Conservation (phyloP, 2,888 invertebrate species). For the Sclerodermus sp. region DNA sequence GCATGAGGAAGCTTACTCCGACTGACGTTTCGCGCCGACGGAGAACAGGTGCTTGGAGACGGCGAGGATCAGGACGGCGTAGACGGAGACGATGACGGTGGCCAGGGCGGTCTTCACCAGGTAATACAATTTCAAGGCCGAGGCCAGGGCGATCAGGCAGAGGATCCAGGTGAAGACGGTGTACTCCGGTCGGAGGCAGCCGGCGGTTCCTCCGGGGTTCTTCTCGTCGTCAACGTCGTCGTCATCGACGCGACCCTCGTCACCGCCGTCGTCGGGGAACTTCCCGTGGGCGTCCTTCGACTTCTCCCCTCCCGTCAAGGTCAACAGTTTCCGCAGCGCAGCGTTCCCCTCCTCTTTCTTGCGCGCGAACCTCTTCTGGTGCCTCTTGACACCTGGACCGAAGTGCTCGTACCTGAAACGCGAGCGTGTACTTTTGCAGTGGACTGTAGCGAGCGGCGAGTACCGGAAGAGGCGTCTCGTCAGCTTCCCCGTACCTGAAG, state of each 20-base stretch:
- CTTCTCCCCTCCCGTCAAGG: conserved; percentile 11
- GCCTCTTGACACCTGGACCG: conserved; percentile 20
- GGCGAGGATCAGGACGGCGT: conserved; percentile 70
- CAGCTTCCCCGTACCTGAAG: too few species aligned
- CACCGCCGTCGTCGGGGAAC: conserved; percentile 2
- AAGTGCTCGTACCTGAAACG: conserved; percentile 33
- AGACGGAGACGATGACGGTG: conserved; percentile 73
- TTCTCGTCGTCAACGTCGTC: conserved; percentile 1
- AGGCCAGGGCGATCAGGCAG: conserved; percentile 86
- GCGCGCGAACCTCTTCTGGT: conserved; percentile 23
- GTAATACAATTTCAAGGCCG: conserved; percentile 88
- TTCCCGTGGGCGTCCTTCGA: too few species aligned
- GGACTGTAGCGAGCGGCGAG: too few species aligned
- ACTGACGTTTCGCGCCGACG: conserved; percentile 28
- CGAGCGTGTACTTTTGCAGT: too few species aligned
- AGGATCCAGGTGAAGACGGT: conserved; percentile 93
- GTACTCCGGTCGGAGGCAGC: conserved; percentile 78
- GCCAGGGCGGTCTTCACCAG: conserved; percentile 82
- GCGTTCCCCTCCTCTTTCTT: conserved; percentile 17
- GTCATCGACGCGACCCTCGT: not conserved
- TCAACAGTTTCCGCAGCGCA: conserved; percentile 22
- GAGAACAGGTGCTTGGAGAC: conserved; percentile 63
- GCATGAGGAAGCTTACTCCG: too few species aligned
- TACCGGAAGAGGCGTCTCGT: too few species aligned
- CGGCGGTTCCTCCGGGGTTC: conserved; percentile 18